phyloP scores from a whole-genome alignment of 2,888 invertebrate genomes.

The Gortyna flavago region DNA sequence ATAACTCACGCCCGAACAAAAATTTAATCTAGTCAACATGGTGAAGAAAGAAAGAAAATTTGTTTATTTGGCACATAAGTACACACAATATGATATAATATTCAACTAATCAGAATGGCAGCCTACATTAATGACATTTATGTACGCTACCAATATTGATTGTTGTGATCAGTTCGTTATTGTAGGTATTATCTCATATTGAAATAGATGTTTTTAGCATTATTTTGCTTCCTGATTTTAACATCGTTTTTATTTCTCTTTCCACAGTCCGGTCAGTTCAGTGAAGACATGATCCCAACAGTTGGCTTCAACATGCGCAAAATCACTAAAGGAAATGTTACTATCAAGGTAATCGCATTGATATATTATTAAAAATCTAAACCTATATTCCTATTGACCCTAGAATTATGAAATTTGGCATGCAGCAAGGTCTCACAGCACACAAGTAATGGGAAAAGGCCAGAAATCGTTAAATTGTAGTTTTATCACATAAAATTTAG shows the following conservation, averaged over 20 bases:
- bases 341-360: constrained; percentile 94
- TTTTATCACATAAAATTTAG: no score
- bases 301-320: constrained; percentile 99
- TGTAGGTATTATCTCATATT: background rate
- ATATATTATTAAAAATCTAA: background rate
- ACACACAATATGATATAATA: background rate
- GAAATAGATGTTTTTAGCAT: background rate
- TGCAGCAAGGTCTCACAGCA: no score
- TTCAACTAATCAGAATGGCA: background rate
- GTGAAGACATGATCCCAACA: constrained; percentile 99
- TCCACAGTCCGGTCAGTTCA: constrained; percentile 98
- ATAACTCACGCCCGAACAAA: background rate
- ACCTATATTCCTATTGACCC: no score
- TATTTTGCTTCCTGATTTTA: background rate
- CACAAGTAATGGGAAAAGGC: no score
- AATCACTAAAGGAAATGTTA: constrained; percentile 99
- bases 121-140: background rate
- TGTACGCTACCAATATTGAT: no score
- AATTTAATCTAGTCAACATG: background rate
- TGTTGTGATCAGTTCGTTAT: background rate
- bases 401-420: no score
- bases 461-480: no score
- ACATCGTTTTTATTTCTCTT: constrained; percentile 15
- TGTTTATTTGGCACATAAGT: background rate
- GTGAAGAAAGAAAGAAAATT: background rate